Base-by-base conservation (phyloP, 2,113 vertebrate genomes). In the Calonectris borealis region DNA sequence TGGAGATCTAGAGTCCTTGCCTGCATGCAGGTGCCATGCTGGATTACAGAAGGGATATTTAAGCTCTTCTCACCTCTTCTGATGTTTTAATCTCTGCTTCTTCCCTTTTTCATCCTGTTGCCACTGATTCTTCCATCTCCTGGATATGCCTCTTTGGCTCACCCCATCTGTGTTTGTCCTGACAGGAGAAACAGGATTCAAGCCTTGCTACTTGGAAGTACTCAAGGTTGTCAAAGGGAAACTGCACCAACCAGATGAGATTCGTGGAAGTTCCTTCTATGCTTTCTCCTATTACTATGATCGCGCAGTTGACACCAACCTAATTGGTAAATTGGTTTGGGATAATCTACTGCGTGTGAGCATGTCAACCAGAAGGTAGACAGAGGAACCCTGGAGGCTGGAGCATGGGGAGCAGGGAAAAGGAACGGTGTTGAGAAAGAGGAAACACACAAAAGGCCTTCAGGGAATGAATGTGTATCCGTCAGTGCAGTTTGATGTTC, bases 281-380 rank as follows among this genome's bases (percentile, higher is more conserved):
- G 99, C 99, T 16, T 99, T 99, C 97, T 99, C 99, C 61, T 99
- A 99, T 96, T 99, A 99, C 90, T 99, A 99, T 62, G 99, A 99
- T 91, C 98, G 99, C 85, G 99, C 99, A 27, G 99, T 97, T 90
- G 99, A 99, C 46, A 98, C 98, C 16, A 97, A 98, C 88, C 96
- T 99, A 89, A 99, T 99, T 31, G 99, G 99, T 99, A 91, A 98
- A 98, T 93, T 76, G 62, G 36, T 36, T 64, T 52, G 48, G 34
- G 29, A 40, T 86, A 58, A 90, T 40, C 18, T 73, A 14, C 57
- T 78, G 4, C 4, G 5, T 34, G 24, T 64, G 52, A 82, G 40
- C 34, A n/a, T 40, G 40, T 70, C 62, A 81, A 0, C 27, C 52
- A 79, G 69, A 64, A 88, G 34, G 26, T 31, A 71, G 76, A 69